Base-by-base conservation (phyloP, 2,888 invertebrate species). In the Drosophila fungiperda region DNA sequence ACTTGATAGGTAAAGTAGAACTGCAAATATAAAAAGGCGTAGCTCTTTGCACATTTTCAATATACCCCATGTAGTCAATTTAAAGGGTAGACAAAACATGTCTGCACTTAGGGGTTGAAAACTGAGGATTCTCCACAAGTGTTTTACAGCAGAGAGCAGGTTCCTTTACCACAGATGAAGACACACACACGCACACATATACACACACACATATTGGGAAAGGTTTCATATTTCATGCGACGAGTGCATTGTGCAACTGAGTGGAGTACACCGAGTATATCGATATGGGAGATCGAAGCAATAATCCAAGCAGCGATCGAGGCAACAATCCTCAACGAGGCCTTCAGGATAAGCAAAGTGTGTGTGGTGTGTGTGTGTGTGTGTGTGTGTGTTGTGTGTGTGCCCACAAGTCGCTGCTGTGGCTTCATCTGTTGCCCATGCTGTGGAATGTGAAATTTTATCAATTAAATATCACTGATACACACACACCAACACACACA, bases 221-320 rank as follows among this genome's bases (percentile, higher is more conserved):
- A 83, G 91, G 91, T 91, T 89, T 91, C 91, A 66, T 74, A 90
- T 91, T 91, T 87, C 91, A 90, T 81, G 71, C 79, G 57, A n/a
- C 49, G 57, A 50, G 49, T 76, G 76, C 86, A 81, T 87, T 89
- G 85, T 82, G 83, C 90, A 89, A 85, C 72, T 73, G 80, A 74
- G 54, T 38, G 26, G 83, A 70, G 36, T 54, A 54, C 54, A 38
- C 7, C 26, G 26, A 54, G 78, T 57, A 82, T 83, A 73, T 57
- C 83, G 86, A 87, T 82, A 78, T 76, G 80, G 69, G 54, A 62
- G 58, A 57, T 65, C 68, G 73, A 26, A 17, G 35, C 57, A 68
- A 73, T 20, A 45, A 20, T 45, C 45, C 45, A 45, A 45, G 49
- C 52, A 20, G 15, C 15, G 57, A 29, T 29, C 26, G 55, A n/a